phyloP scores from a whole-genome alignment of 2,888 invertebrate genomes.

The Phasia obesa region DNA sequence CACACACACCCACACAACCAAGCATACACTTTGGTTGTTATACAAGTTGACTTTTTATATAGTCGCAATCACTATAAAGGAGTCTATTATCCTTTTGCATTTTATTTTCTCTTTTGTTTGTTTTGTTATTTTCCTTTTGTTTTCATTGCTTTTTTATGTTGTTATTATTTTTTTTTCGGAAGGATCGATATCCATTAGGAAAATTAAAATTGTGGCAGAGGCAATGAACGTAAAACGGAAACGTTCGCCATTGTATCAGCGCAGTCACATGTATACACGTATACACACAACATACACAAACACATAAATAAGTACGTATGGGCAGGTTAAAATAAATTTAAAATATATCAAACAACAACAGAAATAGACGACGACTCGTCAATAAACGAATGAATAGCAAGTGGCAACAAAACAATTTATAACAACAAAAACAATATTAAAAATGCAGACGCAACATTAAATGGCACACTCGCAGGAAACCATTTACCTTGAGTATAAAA shows the following conservation, averaged over 20 bases:
- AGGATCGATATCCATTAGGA: conserved; percentile 83
- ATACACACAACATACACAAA: conserved; percentile 64
- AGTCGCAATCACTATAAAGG: conserved; percentile 81
- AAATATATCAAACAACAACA: conserved; percentile 75
- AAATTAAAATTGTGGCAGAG: conserved; percentile 83
- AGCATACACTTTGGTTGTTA: conserved; percentile 47
- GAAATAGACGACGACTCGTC: conserved; percentile 72
- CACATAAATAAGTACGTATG: conserved; percentile 58
- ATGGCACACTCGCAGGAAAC: conserved; percentile 41
- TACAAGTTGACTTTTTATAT: conserved; percentile 81
- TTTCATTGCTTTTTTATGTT: conserved; percentile 61
- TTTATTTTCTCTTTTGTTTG: conserved; percentile 55
- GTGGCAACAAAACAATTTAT: conserved; percentile 67
- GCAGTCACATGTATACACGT: conserved; percentile 70
- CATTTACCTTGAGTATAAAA: conserved; percentile 50
- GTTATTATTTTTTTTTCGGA: conserved; percentile 63
- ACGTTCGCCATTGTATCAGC: conserved; percentile 71
- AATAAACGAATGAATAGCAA: conserved; percentile 67
- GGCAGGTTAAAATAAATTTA: conserved; percentile 72
- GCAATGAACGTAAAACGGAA: conserved; percentile 80
- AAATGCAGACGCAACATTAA: conserved; percentile 58
- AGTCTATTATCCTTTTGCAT: conserved; percentile 79
- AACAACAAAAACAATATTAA: conserved; percentile 47
- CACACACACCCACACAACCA: conserved; percentile 28
- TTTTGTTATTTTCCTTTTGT: conserved; percentile 54